Percentiles rank a stretch among this genome's conserved stretches.
Evolutionary conservation across 2,113 vertebrate species (phyloP).

Genomic region (Sylvicapra grimmia): DNA sequence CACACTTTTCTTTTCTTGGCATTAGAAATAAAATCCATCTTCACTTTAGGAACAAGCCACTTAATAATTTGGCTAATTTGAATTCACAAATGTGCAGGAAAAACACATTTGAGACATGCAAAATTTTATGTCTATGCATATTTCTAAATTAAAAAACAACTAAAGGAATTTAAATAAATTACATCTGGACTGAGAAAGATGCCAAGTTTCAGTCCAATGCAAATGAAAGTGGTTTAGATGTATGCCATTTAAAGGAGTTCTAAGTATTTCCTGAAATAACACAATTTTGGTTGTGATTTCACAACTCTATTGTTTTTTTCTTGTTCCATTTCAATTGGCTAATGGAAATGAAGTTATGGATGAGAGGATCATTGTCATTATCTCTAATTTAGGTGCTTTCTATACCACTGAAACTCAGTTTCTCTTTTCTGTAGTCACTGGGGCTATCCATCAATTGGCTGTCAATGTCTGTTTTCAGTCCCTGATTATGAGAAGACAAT

Average conservation of each 20-base stretch:
- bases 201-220: slow-evolving; percentile 18
- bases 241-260: not conserved
- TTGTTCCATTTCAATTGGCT: slow-evolving; percentile 2
- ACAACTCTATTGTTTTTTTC: not conserved
- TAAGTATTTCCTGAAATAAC: slow-evolving; percentile 18
- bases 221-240: slow-evolving; percentile 1
- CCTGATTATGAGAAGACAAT: not conserved
- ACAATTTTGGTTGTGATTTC: slow-evolving; percentile 9
- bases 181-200: slow-evolving; percentile 36
- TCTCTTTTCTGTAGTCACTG: not conserved
- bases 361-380: not conserved
- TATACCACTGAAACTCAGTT: not conserved
- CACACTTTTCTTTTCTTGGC: not conserved
- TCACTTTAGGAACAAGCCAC: not conserved
- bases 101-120: slow-evolving; percentile 26
- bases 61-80: slow-evolving; percentile 47
- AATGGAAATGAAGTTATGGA: not conserved
- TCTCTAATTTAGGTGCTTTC: not conserved
- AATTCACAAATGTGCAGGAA: slow-evolving; percentile 23
- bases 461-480: not conserved
- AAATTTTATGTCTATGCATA: slow-evolving; percentile 34
- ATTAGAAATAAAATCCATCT: not conserved
- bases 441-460: not conserved
- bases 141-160: slow-evolving; percentile 53
- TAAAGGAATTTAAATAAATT: slow-evolving; percentile 53